Evolutionary conservation across 1,140 invertebrate species (phyloP), one percentile per base, ranked within the genome.

Genomic region (Tachypleus tridentatus): DNA sequence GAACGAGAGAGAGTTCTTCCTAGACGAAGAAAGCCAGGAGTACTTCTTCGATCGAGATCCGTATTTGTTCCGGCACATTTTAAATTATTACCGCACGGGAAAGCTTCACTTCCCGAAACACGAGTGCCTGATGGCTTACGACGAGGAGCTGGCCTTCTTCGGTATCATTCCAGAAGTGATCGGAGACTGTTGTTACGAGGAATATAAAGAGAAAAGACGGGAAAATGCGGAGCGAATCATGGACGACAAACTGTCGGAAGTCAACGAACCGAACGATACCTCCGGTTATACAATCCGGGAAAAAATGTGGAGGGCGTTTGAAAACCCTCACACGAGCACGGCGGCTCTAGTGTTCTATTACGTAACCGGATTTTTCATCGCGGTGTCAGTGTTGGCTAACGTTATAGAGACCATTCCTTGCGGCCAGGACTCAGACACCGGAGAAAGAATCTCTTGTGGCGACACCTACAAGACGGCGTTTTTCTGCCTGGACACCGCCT

Each of bases 1-100:
- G 49, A 94, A 95, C 77, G 97, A 99, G 79, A 84, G 93, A 60
- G 97, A 99, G 76, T 99, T 98, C 81, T 99, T 99, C 79, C 99
- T 93, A 78, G 97, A 99, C 76, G 96, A 99, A 77, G 94, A 97
- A 74, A 86, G 86, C 72, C 89, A 92, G 73, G 96, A 99, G 77
- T 99, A 99, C 78, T 99, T 99, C 81, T 99, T 99, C 79, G 97
- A 99, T 79, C 85, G 97, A 73, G 97, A 99, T 80, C 97, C 97
- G 47, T 97, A 99, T 76, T 93, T 98, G 72, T 99, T 99, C 79
- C 85, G 97, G 64, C 93, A 99, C 77, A 98, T 99, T 73, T 84
- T 99, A 66, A 98, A 98, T 76, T 99, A 98, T 76, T 99, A 99
- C 77, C 85, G 97, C 63, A 99, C 97, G 49, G 97, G 97, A 4